A percentile compares a stretch with the other conserved stretches of the same genome.
Evolutionary conservation across 2,797 vertebrate genomes (phyloP).

Genomic region (Tragopan temminckii): DNA sequence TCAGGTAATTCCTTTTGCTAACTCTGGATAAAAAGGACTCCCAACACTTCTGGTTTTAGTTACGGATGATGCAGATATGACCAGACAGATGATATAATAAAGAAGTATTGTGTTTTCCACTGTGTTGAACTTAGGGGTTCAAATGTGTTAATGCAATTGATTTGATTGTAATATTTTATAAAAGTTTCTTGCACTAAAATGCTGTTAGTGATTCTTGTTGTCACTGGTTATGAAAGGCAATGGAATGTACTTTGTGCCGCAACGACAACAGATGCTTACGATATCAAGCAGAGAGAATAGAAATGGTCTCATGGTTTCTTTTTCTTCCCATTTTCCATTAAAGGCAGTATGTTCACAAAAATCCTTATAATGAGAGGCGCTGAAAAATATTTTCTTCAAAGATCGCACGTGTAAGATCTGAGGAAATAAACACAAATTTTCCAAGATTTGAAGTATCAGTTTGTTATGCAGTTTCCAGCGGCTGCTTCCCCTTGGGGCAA

Average conservation of each 20-base stretch:
- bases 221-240: constrained; percentile 73
- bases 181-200: constrained; percentile 80
- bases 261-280: constrained; percentile 39
- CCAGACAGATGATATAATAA: constrained; percentile 85
- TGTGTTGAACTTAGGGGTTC: constrained; percentile 78
- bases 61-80: constrained; percentile 80
- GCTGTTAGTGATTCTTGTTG: constrained; percentile 69
- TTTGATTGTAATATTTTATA: constrained; percentile 84
- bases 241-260: constrained; percentile 43
- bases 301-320: neutral
- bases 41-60: constrained; percentile 72
- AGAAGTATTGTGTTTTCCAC: constrained; percentile 83
- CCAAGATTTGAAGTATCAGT: neutral
- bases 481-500: neutral
- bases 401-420: neutral
- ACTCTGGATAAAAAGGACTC: constrained; percentile 78
- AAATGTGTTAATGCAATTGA: constrained; percentile 82
- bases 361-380: neutral
- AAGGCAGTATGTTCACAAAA: neutral
- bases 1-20: constrained; percentile 82
- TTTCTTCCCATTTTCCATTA: constrained; percentile 3
- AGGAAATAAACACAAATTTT: neutral
- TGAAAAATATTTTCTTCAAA: neutral
- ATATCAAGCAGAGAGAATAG: neutral
- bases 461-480: neutral